Conservation (phyloP, 1,140 invertebrate species). For the Elymnias hypermnestra region DNA sequence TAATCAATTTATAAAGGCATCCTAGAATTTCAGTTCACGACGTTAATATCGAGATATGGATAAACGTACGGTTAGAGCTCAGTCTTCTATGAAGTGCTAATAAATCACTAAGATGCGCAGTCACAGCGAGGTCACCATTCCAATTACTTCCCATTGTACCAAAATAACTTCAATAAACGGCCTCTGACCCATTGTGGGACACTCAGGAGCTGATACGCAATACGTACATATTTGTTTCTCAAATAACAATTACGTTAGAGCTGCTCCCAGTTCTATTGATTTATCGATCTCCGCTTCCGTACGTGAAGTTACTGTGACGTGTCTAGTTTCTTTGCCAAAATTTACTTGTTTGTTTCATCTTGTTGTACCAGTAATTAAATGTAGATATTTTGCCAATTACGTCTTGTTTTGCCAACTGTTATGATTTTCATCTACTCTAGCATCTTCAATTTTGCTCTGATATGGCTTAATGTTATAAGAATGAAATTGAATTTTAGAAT, state of each 20-base stretch:
- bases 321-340: constrained; percentile 13
- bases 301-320: constrained; percentile 10
- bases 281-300: constrained; percentile 9
- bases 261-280: constrained; percentile 4
- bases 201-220: background rate
- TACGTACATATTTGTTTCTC: too few relatives aligned
- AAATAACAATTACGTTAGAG: constrained; percentile 1
- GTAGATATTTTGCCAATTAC: constrained; percentile 8
- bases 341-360: constrained; percentile 10
- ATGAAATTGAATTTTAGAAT: too few relatives aligned
- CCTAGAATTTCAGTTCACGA: too few relatives aligned
- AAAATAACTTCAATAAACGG: constrained; percentile 21
- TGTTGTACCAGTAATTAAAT: constrained; percentile 6
- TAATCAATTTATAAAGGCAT: too few relatives aligned
- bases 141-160: constrained; percentile 16
- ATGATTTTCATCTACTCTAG: too few relatives aligned
- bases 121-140: constrained; percentile 15
- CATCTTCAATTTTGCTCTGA: too few relatives aligned
- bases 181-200: constrained; percentile 18
- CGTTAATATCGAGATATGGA: too few relatives aligned
- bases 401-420: too few relatives aligned
- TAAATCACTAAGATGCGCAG: constrained; percentile 5
- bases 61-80: background rate
- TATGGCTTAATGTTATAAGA: too few relatives aligned
- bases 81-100: constrained; percentile 4